A percentile compares a stretch with the other conserved stretches of the same genome.
phyloP scores from a whole-genome alignment of 2,797 vertebrate genomes.

The Ciconia nigra region DNA sequence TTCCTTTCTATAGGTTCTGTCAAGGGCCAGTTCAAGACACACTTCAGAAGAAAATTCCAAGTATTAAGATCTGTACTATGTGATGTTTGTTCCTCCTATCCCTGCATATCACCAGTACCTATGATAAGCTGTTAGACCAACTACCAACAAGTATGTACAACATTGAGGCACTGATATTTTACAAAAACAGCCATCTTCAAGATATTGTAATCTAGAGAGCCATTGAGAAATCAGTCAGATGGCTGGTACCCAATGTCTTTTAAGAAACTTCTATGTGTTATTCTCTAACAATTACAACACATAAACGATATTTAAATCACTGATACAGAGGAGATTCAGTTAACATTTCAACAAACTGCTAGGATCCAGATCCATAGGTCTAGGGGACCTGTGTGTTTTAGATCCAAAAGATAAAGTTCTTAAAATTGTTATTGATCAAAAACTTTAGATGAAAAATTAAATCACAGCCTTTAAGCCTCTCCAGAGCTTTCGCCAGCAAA shows the following conservation, averaged over 20 bases:
- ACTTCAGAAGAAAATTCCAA: not conserved
- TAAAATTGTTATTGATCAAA: not conserved
- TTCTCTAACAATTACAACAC: not conserved
- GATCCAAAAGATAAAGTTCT: not conserved
- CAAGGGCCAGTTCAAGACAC: not conserved
- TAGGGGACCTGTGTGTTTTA: not conserved
- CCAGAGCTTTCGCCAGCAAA: not conserved
- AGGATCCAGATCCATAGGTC: not conserved
- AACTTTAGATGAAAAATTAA: not conserved
- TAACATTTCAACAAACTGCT: not conserved
- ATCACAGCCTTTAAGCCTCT: not conserved
- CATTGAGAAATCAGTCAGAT: not conserved
- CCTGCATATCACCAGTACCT: not conserved
- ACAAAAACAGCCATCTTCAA: not conserved
- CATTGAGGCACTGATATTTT: not conserved
- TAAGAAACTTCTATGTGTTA: not conserved
- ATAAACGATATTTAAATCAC: not conserved
- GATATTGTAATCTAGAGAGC: not conserved
- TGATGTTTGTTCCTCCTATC: not conserved
- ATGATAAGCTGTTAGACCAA: not conserved
- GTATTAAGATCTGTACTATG: not conserved
- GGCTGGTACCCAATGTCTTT: not conserved
- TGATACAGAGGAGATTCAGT: not conserved
- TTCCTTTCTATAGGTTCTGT: not conserved
- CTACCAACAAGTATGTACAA: not conserved